Evolutionary conservation across 2,113 vertebrate genomes (phyloP).

Genomic region (Apteryx mantelli): DNA sequence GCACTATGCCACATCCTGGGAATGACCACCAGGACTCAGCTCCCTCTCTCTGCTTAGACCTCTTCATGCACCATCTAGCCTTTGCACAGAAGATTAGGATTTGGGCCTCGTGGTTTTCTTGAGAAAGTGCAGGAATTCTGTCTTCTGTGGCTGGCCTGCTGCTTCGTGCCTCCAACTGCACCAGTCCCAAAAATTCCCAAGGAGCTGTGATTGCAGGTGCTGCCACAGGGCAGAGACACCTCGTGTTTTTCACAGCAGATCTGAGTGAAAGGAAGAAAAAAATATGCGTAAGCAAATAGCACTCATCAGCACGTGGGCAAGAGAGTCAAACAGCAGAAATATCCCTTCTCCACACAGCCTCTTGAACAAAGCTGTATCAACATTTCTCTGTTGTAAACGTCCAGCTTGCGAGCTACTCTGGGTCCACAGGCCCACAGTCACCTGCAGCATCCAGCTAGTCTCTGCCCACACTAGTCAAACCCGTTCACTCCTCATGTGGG

Average conservation of each 20-base stretch:
- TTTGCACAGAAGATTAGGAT: not conserved
- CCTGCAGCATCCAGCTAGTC: not conserved
- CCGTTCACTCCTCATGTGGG: not conserved
- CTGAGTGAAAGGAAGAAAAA: constrained; percentile 32
- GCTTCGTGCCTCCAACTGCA: not conserved
- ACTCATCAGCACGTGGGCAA: not conserved
- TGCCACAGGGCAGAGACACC: not conserved
- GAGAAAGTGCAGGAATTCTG: not conserved
- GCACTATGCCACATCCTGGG: not conserved
- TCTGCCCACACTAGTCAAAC: not conserved
- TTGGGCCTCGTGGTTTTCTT: not conserved
- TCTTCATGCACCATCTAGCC: not conserved
- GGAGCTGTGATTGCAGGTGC: not conserved
- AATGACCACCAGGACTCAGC: not conserved
- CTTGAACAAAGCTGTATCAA: accelerated
- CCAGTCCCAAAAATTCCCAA: not conserved
- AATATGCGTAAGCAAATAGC: not conserved
- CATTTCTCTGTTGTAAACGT: not conserved
- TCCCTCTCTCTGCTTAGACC: not conserved
- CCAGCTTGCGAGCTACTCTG: not conserved
- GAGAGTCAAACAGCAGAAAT: not conserved
- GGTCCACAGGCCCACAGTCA: not conserved
- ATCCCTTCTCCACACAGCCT: not conserved
- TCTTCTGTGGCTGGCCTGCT: not conserved
- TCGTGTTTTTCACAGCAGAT: not conserved